Base-by-base conservation (phyloP, 30 jellyfish, hydroid and myxozoan genomes). In the Rhopilema esculentum region DNA sequence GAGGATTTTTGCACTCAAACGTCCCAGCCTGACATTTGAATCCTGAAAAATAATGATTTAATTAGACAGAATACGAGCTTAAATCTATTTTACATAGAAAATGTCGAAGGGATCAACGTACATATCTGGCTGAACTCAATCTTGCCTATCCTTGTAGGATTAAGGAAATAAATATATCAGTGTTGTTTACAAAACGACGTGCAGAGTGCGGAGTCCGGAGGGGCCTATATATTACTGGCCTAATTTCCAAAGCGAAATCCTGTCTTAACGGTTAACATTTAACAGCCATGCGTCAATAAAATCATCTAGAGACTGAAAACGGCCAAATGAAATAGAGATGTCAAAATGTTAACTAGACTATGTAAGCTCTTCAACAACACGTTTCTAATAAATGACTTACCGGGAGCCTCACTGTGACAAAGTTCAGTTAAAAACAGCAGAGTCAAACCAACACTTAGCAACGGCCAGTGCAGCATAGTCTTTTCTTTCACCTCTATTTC, bases 1-100 rank as follows among this genome's bases (percentile, higher is more conserved):
- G 71, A 7, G n/a, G 27, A 65, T 33, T 75, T 1, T 20, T 61
- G 79, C 97, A 90, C 32, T 83, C 77, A 61, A 90, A 90, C 19
- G 64, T n/a, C 49, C 87, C 89, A 0, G 83, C 24, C 22, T 27
- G 21, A 31, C 97, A 90, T 40, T 62, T 81, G 49, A 40, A 73
- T 8, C 28, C 88, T 66, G 57, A 40, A 40, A 40, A 40, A 12
- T 12, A 40, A 12, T 40, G 12, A 40, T 40, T 40, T 2, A 40
- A 40, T 40, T 12, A 40, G 12, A 40, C 12, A 40, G 9, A 40
- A 40, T 40, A n/a, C n/a, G n/a, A n/a, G n/a, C n/a, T n/a, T n/a
- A n/a, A n/a, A n/a, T n/a, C n/a, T n/a, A n/a, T n/a, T n/a, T n/a
- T n/a, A n/a, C n/a, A n/a, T n/a, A n/a, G n/a, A n/a, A n/a, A n/a